Percentiles rank a stretch among this genome's conserved stretches.
Conservation (phyloP, 2,113 vertebrate genomes). For the Empidonax traillii region DNA sequence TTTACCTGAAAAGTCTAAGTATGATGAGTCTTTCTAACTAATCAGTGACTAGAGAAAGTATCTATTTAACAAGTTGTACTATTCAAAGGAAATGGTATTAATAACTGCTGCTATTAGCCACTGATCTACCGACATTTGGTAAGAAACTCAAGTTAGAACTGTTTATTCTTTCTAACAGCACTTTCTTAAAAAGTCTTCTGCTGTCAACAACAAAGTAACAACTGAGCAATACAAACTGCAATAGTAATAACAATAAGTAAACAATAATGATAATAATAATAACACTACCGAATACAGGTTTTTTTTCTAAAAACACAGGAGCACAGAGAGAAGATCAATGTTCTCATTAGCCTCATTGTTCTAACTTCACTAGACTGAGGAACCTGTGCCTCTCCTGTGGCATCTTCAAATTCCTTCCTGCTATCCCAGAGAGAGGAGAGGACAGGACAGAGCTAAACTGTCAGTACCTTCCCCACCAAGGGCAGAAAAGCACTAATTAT, state of each 20-base stretch:
- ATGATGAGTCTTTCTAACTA: background rate
- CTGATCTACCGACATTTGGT: background rate
- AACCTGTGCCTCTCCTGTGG: background rate
- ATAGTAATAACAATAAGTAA: background rate
- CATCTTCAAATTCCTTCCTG: background rate
- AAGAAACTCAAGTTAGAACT: background rate
- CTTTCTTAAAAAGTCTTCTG: background rate
- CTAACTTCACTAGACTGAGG: background rate
- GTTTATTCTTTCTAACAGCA: background rate
- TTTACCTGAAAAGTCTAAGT: background rate
- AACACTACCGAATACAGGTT: background rate
- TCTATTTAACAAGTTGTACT: background rate
- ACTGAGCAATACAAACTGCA: background rate
- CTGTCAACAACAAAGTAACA: background rate
- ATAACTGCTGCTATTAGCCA: background rate
- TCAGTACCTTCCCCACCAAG: background rate
- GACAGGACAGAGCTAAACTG: background rate
- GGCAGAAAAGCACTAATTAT: background rate
- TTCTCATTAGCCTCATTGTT: background rate
- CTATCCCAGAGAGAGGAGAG: background rate
- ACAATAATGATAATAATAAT: background rate
- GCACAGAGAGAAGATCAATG: background rate
- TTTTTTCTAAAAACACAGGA: background rate
- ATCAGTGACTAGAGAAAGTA: background rate
- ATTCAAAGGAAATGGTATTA: background rate